Base-by-base conservation (phyloP, 1,140 invertebrate species). In the Trichoplusia ni region DNA sequence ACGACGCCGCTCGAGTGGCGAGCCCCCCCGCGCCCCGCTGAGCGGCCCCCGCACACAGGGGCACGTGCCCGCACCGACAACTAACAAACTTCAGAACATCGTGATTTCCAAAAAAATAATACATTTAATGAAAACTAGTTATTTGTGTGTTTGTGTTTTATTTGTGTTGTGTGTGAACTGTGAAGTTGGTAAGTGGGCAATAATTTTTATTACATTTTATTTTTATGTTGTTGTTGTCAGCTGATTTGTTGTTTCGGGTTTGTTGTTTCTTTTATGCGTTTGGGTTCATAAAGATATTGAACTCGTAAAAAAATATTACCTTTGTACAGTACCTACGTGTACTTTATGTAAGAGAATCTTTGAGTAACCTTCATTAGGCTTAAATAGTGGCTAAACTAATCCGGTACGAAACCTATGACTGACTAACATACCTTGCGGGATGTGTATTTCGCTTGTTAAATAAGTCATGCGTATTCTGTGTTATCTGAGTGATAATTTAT, bases 111-210 rank as follows among this genome's bases (percentile, higher is more conserved):
- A 44, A 58, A 58, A 58, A 44, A 44, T n/a, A n/a, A n/a, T 25
- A 58, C 54, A 21, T 31, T 29, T 42, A 37, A 42, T 25, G 54
- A 44, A 49, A 58, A 58, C 54, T 42, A 25, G 38, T n/a, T n/a
- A 58, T 25, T 58, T 58, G 54, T 38, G 51, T 58, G 38, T 42
- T 58, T 27, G 37, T 58, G 38, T 58, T 40, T 44, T 42, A n/a
- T 58, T 13, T 42, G 51, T 54, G 25, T 42, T 58, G 54, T 58
- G 54, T 58, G 54, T 58, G 54, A 44, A 42, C 18, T 58, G 54
- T 58, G 54, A 44, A 42, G 18, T 58, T 44, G 54, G 54, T 58
- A 58, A 58, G 54, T 44, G 38, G 37, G 8, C 7, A 14, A 18
- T 51, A 25, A 18, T 44, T 21, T 31, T 18, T 58, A n/a, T 58